Evolutionary conservation across 2,888 invertebrate species (phyloP).

Genomic region (Hypolimnas misippus): DNA sequence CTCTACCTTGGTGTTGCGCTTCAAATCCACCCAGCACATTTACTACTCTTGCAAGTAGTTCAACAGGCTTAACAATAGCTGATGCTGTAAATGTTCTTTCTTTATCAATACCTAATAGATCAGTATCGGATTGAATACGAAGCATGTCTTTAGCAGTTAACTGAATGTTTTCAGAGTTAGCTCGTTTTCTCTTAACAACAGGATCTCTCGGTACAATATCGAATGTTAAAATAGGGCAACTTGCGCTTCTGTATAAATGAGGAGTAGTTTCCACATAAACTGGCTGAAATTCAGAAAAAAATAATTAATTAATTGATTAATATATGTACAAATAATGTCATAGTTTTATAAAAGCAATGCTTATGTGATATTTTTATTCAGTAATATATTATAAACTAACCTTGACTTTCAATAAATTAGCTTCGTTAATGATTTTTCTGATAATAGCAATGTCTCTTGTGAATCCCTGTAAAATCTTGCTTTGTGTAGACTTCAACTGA

Average conservation of each 20-base stretch:
- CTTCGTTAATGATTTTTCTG: constrained; percentile 90
- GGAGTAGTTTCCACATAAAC: constrained; percentile 87
- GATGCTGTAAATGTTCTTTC: constrained; percentile 89
- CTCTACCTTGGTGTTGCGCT: constrained; percentile 76
- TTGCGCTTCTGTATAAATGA: constrained; percentile 82
- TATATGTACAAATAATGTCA: too few relatives aligned
- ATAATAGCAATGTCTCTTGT: constrained; percentile 89
- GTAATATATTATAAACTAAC: constrained; percentile 65
- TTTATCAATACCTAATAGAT: constrained; percentile 90
- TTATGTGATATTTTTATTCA: neutral
- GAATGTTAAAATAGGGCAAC: constrained; percentile 89
- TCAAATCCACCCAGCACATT: constrained; percentile 88
- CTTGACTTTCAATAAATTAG: constrained; percentile 92
- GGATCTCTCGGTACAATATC: constrained; percentile 81
- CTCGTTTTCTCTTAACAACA: constrained; percentile 81
- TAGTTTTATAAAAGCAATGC: neutral
- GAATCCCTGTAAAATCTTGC: constrained; percentile 90
- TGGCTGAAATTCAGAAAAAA: constrained; percentile 80
- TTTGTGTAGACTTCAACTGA: constrained; percentile 91
- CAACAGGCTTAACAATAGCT: constrained; percentile 89
- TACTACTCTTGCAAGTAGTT: constrained; percentile 90
- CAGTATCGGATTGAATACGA: constrained; percentile 90
- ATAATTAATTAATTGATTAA: neutral
- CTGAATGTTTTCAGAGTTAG: constrained; percentile 86
- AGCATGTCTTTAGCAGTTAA: constrained; percentile 76